phyloP scores from a whole-genome alignment of 2,888 invertebrate species.

The Stratiomys singularior region DNA sequence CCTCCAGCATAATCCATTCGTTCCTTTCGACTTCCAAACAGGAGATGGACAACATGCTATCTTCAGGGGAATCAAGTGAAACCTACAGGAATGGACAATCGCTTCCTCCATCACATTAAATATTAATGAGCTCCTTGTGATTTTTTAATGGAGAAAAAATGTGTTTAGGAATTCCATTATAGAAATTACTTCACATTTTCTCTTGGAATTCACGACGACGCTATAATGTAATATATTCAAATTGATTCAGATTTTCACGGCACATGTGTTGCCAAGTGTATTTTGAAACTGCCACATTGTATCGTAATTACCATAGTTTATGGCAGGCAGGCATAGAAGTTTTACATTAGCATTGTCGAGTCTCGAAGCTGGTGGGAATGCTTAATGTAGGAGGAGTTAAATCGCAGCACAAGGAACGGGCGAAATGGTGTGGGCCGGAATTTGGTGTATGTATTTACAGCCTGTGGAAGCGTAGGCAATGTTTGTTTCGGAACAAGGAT shows the following conservation, averaged over 20 bases:
- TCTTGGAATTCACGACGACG: constrained; percentile 5
- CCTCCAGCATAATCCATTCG: neutral
- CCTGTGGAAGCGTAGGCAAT: too few species aligned
- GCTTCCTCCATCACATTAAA: constrained; percentile 46
- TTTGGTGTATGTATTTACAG: too few species aligned
- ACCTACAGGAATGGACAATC: constrained; percentile 13
- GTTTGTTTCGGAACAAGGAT: too few species aligned
- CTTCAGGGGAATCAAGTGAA: neutral
- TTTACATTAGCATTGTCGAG: constrained; percentile 3
- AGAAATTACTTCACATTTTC: constrained; percentile 51
- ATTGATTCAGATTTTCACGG: constrained; percentile 47
- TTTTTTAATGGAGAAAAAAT: constrained; percentile 47
- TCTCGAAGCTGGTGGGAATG: neutral
- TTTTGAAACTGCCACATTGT: constrained; percentile 32
- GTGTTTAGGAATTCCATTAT: constrained; percentile 50
- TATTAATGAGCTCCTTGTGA: constrained; percentile 49
- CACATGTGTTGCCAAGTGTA: constrained; percentile 50
- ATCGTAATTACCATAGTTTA: constrained; percentile 24
- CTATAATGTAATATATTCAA: constrained; percentile 47
- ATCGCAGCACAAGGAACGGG: too few species aligned
- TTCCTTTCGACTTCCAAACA: neutral
- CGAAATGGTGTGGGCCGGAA: too few species aligned
- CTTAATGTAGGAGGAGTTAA: too few species aligned
- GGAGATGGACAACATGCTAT: neutral
- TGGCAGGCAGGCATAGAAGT: neutral